Evolutionary conservation across 2,797 vertebrate species (phyloP).

Genomic region (Peromyscus nudipes): DNA sequence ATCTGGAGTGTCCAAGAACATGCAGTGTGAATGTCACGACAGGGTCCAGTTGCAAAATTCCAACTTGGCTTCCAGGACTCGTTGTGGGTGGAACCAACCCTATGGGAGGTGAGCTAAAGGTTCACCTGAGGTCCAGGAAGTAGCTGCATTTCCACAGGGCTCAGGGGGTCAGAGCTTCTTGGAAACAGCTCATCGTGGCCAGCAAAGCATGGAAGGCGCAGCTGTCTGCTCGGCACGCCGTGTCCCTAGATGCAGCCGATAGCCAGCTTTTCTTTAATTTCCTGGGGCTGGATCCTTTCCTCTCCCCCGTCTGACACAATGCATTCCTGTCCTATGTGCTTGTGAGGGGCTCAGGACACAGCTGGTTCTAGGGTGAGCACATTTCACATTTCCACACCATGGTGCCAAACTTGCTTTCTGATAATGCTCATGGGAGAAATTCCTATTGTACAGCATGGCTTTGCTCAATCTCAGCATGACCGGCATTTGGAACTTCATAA

Average conservation of each 20-base stretch:
- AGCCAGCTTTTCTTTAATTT: background rate
- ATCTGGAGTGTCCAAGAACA: background rate
- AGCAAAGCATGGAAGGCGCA: background rate
- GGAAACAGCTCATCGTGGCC: background rate
- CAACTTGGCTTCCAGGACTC: background rate
- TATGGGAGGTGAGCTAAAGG: background rate
- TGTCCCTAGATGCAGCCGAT: background rate
- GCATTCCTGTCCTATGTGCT: background rate
- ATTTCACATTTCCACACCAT: background rate
- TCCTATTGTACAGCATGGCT: fast-evolving
- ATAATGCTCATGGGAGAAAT: background rate
- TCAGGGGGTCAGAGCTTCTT: background rate
- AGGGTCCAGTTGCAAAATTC: background rate
- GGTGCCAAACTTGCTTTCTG: background rate
- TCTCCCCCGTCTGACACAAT: background rate
- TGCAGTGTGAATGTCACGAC: background rate
- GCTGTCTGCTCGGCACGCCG: background rate
- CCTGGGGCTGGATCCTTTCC: background rate
- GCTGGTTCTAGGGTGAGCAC: background rate
- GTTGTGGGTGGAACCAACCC: too few relatives aligned
- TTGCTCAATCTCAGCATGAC: background rate
- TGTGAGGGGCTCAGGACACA: background rate
- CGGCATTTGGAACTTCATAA: too few relatives aligned
- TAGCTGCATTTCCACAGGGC: background rate
- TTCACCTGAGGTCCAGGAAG: slow-evolving; percentile 9